Conservation (phyloP, 1,140 invertebrate species). For the Andricus grossulariae region DNA sequence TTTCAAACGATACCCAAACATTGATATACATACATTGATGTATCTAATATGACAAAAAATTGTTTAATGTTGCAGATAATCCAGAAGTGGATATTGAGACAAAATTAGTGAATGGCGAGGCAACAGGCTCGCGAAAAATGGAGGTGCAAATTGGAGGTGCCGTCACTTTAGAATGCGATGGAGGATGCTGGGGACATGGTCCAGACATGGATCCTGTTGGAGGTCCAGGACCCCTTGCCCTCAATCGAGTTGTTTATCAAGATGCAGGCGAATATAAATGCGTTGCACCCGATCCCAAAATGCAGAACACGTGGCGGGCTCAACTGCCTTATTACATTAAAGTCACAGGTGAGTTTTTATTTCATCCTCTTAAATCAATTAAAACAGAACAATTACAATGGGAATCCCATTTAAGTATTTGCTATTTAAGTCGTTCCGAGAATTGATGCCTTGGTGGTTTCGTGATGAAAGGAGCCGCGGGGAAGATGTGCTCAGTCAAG, state of each 20-base stretch:
- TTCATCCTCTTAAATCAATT: background rate
- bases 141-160: conserved; percentile 90
- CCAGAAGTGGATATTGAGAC: conserved; percentile 76
- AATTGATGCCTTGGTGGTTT: too few relatives aligned
- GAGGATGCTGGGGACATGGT: conserved; percentile 79
- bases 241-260: conserved; percentile 85
- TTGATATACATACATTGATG: too few relatives aligned
- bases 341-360: conserved; percentile 75
- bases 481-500: too few relatives aligned
- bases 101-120: conserved; percentile 71
- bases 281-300: conserved; percentile 79
- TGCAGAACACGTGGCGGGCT: conserved; percentile 74
- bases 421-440: too few relatives aligned
- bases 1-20: too few relatives aligned
- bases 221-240: conserved; percentile 77
- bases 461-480: too few relatives aligned
- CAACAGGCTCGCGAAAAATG: conserved; percentile 79
- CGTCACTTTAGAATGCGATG: conserved; percentile 89
- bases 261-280: conserved; percentile 87
- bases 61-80: conserved; percentile 75
- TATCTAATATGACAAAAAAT: background rate
- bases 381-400: too few relatives aligned
- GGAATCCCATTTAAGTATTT: too few relatives aligned
- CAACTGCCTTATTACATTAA: conserved; percentile 77
- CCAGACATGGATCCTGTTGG: conserved; percentile 78